A percentile compares a stretch with the other conserved stretches of the same genome.
Conservation (phyloP, 2,113 vertebrate genomes). For the Ictalurus furcatus region DNA sequence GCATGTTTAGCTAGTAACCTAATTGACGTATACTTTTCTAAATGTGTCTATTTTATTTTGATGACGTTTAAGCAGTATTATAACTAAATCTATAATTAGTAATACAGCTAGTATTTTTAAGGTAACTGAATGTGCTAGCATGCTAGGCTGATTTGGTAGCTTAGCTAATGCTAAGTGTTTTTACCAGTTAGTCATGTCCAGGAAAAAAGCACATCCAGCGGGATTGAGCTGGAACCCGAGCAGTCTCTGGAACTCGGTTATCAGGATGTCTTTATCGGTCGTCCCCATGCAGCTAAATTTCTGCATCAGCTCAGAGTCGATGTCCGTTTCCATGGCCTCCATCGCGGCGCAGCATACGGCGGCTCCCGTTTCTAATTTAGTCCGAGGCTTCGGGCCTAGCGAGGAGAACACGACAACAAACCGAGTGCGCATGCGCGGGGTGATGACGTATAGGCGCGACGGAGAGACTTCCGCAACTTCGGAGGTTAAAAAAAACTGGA, state of each 20-base stretch:
- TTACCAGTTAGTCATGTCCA: conserved; percentile 96
- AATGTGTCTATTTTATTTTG: not conserved
- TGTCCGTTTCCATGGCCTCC: conserved; percentile 89
- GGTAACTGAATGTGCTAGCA: not conserved
- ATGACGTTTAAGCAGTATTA: not conserved
- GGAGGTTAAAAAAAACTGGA: not conserved
- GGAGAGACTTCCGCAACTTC: not conserved
- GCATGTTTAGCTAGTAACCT: not conserved
- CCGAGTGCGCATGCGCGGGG: conserved; percentile 67
- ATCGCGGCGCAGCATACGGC: conserved; percentile 69
- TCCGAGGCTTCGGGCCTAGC: conserved; percentile 69
- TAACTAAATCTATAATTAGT: not conserved
- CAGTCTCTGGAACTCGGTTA: conserved; percentile 89
- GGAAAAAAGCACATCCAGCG: conserved; percentile 92
- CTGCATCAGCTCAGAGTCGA: conserved; percentile 91
- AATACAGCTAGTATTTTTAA: too few relatives aligned
- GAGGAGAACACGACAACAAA: conserved; percentile 70
- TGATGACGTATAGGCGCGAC: not conserved
- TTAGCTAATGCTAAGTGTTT: conserved; percentile 43
- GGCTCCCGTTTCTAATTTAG: conserved; percentile 65
- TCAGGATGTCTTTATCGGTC: conserved; percentile 92
- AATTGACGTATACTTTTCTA: not conserved
- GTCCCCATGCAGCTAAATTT: conserved; percentile 92
- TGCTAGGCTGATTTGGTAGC: not conserved
- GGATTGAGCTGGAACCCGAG: conserved; percentile 92